Evolutionary conservation across 2,888 invertebrate species (phyloP).

Genomic region (Meganola albula): DNA sequence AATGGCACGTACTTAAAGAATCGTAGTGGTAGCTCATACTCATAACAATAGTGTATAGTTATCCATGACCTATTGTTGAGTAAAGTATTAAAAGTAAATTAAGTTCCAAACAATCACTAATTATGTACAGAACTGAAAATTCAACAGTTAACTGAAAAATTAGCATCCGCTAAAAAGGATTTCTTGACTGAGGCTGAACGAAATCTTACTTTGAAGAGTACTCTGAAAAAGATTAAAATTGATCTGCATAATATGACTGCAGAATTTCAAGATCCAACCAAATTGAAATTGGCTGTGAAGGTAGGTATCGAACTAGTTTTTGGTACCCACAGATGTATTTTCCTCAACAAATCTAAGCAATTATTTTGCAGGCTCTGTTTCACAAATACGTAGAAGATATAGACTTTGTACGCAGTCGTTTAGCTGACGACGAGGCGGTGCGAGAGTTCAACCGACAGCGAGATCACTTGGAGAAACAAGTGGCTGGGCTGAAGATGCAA

Average conservation of each 20-base stretch:
- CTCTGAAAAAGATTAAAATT: constrained; percentile 85
- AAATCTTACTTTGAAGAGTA: constrained; percentile 78
- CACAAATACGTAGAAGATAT: constrained; percentile 85
- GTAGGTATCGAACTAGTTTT: too few species aligned
- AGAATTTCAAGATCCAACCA: constrained; percentile 85
- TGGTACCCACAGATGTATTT: too few species aligned
- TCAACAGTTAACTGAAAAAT: constrained; percentile 86
- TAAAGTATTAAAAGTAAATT: too few species aligned
- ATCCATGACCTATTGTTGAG: too few species aligned
- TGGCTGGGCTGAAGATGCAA: constrained; percentile 54
- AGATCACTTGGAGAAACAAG: constrained; percentile 85
- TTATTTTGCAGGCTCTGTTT: constrained; percentile 72
- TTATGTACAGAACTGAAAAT: constrained; percentile 83
- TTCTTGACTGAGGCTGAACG: constrained; percentile 80
- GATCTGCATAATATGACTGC: constrained; percentile 89
- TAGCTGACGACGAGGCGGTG: constrained; percentile 84
- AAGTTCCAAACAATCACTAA: too few species aligned
- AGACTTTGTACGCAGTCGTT: constrained; percentile 81
- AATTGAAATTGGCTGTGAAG: constrained; percentile 75
- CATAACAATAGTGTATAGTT: too few species aligned
- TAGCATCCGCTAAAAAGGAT: constrained; percentile 84
- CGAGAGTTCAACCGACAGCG: constrained; percentile 88
- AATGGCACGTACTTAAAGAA: too few species aligned
- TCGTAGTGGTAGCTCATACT: too few species aligned
- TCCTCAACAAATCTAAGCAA: too few species aligned